Percentiles rank a stretch among this genome's conserved stretches.
Conservation (phyloP, 2,888 invertebrate genomes). For the Dasysyrphus tricinctus region DNA sequence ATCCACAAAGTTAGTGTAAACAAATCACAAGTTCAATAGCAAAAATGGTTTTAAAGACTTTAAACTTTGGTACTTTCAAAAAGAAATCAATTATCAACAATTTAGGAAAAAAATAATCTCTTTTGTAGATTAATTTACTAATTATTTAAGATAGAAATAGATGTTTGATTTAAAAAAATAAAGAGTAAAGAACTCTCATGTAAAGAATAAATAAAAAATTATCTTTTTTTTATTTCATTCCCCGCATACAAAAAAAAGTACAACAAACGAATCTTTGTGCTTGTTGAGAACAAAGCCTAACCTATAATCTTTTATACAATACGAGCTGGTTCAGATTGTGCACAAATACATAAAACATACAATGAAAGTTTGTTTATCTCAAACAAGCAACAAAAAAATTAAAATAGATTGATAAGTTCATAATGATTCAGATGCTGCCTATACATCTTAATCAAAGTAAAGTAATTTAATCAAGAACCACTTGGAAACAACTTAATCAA, state of each 20-base stretch:
- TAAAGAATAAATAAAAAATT: background rate
- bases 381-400: constrained; percentile 4
- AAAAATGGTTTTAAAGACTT: too few species aligned
- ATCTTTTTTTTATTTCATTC: background rate
- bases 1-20: too few species aligned
- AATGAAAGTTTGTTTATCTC: constrained; percentile 23
- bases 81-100: too few species aligned
- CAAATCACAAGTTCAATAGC: too few species aligned
- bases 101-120: too few species aligned
- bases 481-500: too few species aligned
- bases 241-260: background rate
- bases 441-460: too few species aligned
- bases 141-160: background rate
- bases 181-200: constrained; percentile 6
- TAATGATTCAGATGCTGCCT: background rate
- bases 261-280: background rate
- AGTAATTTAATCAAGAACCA: too few species aligned
- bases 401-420: background rate
- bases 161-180: background rate
- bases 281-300: constrained; percentile 13
- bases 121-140: too few species aligned
- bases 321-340: background rate
- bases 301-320: background rate
- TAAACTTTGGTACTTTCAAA: too few species aligned
- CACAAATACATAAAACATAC: constrained; percentile 11